Base-by-base conservation (phyloP, 2,113 vertebrate genomes). In the Telmatochromis sp. region DNA sequence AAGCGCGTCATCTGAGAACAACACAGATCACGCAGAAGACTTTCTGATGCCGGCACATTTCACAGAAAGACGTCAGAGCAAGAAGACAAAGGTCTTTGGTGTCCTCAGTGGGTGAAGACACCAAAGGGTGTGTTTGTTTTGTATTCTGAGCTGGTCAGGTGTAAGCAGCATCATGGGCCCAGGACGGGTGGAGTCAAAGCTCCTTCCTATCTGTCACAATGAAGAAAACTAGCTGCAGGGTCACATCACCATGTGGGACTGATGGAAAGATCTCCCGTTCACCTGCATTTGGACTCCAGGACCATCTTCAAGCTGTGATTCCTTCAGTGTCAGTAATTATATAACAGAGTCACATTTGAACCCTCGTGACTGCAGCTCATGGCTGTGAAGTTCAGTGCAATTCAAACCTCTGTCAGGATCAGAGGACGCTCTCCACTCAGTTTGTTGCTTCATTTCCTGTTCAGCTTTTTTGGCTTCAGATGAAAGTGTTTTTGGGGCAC, bases 351-450 rank as follows among this genome's bases (percentile, higher is more conserved):
- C 57, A 35, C 60, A 2, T 37, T 37, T 37, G 60, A 65, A 65
- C 1, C 31, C 58, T 63, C 17, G 31, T 37, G 60, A 65, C 60
- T 65, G 60, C 17, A 37, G 31, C 31, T 65, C 60, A 37, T 63
- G 58, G 58, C 31, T 63, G 58, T n/a, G 17, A 65, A 65, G 2
- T 12, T 63, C 58, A 35, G 17, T 63, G 31, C 17, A 63, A 35
- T 2, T 13, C 58, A 35, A 1, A 15, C 58, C 31, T 63, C 60
- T 37, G 60, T 5, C 37, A 3, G 42, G 71, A 47, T 75, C 14
- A 26, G 13, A 11, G 4, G 71, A 47, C 0, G 6, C 6, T 47
- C 23, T 17, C 68, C 21, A 0, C 21, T 23, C 21, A 47, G 42
- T 75, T 0, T 75, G 40, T 28, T 10, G 9, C 21, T 75, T 75